Conservation (phyloP, 2,797 vertebrate genomes). For the Alfaro cultratus region DNA sequence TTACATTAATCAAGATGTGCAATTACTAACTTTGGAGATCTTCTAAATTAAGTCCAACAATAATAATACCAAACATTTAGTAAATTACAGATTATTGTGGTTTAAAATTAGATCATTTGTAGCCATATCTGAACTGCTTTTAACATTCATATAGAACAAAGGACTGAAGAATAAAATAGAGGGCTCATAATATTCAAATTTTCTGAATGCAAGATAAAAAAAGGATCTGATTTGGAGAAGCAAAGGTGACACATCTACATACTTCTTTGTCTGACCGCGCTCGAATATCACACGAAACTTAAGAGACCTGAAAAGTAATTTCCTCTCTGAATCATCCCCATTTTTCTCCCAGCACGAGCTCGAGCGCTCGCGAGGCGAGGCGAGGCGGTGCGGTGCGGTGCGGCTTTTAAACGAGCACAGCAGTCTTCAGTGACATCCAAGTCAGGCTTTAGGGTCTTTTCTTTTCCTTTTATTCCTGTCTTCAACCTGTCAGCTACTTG, state of each 20-base stretch:
- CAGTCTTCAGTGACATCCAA: constrained; percentile 14
- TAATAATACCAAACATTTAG: not conserved
- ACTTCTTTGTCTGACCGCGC: not conserved
- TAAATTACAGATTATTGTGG: not conserved
- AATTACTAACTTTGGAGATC: not conserved
- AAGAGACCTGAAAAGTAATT: constrained; percentile 47
- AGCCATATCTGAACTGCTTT: not conserved
- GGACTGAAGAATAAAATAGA: not conserved
- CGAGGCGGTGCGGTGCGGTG: constrained; percentile 33
- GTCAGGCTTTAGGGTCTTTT: constrained; percentile 17
- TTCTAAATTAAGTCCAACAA: not conserved
- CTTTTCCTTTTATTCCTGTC: constrained; percentile 19
- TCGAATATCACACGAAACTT: not conserved
- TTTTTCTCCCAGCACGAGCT: constrained; percentile 15
- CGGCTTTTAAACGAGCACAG: constrained; percentile 31
- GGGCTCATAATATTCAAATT: not conserved
- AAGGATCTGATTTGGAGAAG: not conserved
- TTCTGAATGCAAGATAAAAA: not conserved
- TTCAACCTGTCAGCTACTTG: constrained; percentile 56
- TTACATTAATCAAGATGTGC: not conserved
- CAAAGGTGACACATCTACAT: not conserved
- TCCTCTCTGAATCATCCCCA: constrained; percentile 40
- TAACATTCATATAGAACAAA: not conserved
- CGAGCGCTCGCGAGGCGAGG: constrained; percentile 17
- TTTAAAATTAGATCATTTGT: not conserved